These are phyloP conservation scores for Scotopteryx bipunctaria DNA, from an alignment of 2,888 invertebrate species.

Conservation along the genomic window DNA sequence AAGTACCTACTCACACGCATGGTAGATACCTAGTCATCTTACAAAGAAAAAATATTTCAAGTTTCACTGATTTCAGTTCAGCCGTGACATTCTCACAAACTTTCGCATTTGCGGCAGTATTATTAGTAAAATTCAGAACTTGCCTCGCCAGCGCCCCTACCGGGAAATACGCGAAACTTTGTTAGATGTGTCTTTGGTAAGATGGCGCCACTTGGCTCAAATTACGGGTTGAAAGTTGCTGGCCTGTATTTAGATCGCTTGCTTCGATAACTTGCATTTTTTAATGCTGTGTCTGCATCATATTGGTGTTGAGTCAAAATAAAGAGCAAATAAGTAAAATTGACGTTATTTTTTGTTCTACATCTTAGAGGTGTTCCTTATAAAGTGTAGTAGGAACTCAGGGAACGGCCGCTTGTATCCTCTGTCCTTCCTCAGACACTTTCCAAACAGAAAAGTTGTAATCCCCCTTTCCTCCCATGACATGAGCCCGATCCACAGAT, in stretches of 20 bases:
- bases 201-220: slow-evolving; percentile 28
- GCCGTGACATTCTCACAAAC: not conserved
- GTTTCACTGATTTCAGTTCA: not conserved
- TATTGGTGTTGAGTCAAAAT: too few species aligned
- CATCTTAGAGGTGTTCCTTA: too few species aligned
- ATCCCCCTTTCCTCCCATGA: not conserved
- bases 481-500: too few species aligned
- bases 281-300: not conserved
- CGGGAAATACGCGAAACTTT: slow-evolving; percentile 20
- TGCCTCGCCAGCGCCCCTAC: slow-evolving; percentile 15
- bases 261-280: slow-evolving; percentile 6
- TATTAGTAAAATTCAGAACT: slow-evolving; percentile 2
- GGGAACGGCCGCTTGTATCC: too few species aligned
- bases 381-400: too few species aligned
- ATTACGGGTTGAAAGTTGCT: slow-evolving; percentile 22
- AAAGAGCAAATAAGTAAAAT: too few species aligned
- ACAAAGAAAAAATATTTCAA: too few species aligned
- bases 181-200: slow-evolving; percentile 3
- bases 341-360: too few species aligned
- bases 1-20: too few species aligned
- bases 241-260: slow-evolving; percentile 18
- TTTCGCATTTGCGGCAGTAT: not conserved
- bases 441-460: not conserved
- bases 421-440: too few species aligned
- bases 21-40: too few species aligned